Conservation (phyloP, 2,797 vertebrate genomes). For the Muscicapa striata region DNA sequence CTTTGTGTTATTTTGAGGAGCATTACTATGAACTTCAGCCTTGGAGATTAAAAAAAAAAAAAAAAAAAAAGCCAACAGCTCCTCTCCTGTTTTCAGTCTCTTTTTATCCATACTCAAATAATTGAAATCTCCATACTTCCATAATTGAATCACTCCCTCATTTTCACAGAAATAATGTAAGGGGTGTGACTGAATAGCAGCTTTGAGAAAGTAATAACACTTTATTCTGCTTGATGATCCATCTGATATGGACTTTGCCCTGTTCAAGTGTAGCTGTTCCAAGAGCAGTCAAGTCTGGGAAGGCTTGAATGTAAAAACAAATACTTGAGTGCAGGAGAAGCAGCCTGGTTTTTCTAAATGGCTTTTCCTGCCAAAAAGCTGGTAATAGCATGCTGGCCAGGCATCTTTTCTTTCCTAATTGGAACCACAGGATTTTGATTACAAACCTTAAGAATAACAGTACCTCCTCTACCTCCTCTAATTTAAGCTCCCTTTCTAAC, state of each 20-base stretch:
- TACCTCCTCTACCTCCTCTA: conserved; percentile 17
- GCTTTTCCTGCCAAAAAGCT: conserved; percentile 71
- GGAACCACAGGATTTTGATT: conserved; percentile 63
- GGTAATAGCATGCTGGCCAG: conserved; percentile 65
- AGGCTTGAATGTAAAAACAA: conserved; percentile 74
- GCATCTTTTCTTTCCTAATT: conserved; percentile 67
- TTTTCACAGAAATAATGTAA: conserved; percentile 26
- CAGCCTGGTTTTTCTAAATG: conserved; percentile 64
- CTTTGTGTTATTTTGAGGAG: not conserved
- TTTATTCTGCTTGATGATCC: conserved; percentile 54
- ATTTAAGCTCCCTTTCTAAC: conserved; percentile 7
- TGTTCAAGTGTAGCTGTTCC: conserved; percentile 60
- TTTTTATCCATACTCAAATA: not conserved
- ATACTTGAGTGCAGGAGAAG: conserved; percentile 68
- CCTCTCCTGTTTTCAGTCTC: not conserved
- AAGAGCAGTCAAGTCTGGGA: conserved; percentile 61
- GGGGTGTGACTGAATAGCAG: conserved; percentile 44
- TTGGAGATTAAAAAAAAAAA: not conserved
- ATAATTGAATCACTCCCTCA: conserved; percentile 24
- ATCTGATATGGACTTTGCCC: conserved; percentile 60
- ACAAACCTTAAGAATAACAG: conserved; percentile 48
- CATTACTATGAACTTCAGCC: not conserved
- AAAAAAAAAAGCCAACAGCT: not conserved
- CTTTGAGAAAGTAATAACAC: conserved; percentile 44
- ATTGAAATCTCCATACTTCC: conserved; percentile 4